A percentile compares a stretch with the other conserved stretches of the same genome.
These are phyloP conservation scores for Murina feae DNA, from an alignment of 2,113 vertebrate species.

Conservation along the genomic window DNA sequence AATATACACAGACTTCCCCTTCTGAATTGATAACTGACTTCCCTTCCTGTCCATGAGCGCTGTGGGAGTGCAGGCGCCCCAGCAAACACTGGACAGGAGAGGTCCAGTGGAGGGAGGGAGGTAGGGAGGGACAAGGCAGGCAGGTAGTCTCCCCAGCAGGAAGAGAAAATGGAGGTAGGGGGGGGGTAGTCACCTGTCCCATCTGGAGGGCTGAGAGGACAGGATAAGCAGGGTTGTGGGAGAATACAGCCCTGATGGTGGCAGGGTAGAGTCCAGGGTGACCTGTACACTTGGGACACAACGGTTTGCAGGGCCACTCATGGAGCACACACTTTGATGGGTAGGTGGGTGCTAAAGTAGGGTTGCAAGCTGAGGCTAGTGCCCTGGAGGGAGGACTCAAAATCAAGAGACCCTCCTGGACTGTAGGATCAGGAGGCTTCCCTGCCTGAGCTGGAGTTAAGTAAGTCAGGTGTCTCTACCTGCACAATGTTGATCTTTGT, in stretches of 20 bases:
- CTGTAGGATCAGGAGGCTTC: neutral
- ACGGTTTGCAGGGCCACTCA: neutral
- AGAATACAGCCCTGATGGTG: neutral
- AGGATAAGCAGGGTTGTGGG: neutral
- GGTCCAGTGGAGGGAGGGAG: neutral
- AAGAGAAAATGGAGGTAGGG: neutral
- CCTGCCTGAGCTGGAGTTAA: neutral
- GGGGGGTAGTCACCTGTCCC: neutral
- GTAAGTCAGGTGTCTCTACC: neutral
- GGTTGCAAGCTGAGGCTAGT: neutral
- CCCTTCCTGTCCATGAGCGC: conserved; percentile 19
- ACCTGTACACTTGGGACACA: neutral
- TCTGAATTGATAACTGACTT: neutral
- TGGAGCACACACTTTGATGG: neutral
- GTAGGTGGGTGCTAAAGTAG: neutral
- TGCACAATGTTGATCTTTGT: neutral
- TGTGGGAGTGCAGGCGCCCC: neutral
- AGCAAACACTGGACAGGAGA: neutral
- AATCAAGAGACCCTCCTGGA: neutral
- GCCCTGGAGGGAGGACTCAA: neutral
- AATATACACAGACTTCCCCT: conserved; percentile 52
- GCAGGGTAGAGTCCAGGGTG: neutral
- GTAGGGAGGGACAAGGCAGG: neutral
- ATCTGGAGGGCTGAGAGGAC: neutral
- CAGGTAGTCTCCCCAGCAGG: neutral